Base-by-base conservation (phyloP, 2,797 vertebrate genomes). In the Macrochelys suwanniensis region DNA sequence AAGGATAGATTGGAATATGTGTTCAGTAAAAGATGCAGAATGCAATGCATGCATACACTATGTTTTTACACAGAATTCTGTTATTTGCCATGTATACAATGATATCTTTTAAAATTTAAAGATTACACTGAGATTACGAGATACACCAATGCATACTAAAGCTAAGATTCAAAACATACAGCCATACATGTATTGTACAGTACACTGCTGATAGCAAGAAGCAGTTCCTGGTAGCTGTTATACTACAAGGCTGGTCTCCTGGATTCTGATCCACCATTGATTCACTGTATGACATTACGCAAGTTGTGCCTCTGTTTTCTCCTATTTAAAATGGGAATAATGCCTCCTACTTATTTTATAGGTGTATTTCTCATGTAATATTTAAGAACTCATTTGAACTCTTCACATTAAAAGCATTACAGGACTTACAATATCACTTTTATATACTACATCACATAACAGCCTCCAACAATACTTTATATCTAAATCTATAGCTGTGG, bases 91-190 rank as follows among this genome's bases (percentile, higher is more conserved):
- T 47, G 45, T 17, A 77, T 49, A 77, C 7, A 71, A 42, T 68
- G 33, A 61, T n/a, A 65, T 21, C 2, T 89, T 94, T 82, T 26
- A 81, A 92, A 90, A 61, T n/a, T 8, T 5, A 90, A 61, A 90
- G 4, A 26, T 53, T 85, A 74, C 11, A 89, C 33, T 71, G 87
- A 88, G 12, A 80, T 79, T 92, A 80, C 71, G 31, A 94, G n/a
- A 71, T 19, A 42, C 21, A 49, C 26, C 45, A 47, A 49, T 77
- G 45, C 4, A 16, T 28, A 28, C 26, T 49, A 47, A 76, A 77
- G 47, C 42, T 49, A 49, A 77, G 45, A 26, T 77, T 77, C 12
- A 49, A 77, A 47, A 77, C 15, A 47, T 49, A 77, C 42, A 28
- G 74, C 25, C 13, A 23, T 37, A 71, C 8, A 13, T 31, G 4